These are phyloP conservation scores for Ataeniobius toweri DNA, from an alignment of 2,797 vertebrate species.

Conservation along the genomic window DNA sequence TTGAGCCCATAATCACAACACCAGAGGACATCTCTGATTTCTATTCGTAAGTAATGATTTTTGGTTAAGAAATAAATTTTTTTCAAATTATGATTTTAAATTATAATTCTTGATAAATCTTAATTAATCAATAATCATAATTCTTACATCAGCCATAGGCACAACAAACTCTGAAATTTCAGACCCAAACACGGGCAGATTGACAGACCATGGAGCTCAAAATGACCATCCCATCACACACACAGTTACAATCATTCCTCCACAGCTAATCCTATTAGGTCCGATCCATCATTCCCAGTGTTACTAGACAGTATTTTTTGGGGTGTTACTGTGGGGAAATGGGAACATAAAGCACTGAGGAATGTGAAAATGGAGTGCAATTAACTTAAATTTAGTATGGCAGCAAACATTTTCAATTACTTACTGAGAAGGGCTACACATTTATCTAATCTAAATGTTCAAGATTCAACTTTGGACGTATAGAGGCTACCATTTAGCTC, in stretches of 20 bases:
- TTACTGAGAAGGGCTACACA: neutral
- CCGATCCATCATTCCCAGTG: constrained; percentile 41
- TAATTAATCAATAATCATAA: too few species aligned
- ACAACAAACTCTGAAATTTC: constrained; percentile 27
- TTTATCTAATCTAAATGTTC: neutral
- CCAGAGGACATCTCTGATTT: too few species aligned
- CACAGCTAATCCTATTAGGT: constrained; percentile 41
- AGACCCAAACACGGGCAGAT: constrained; percentile 37
- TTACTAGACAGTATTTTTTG: neutral
- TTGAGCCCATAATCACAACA: too few species aligned
- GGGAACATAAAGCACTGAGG: neutral
- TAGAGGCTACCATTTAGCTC: neutral
- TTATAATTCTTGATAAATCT: too few species aligned
- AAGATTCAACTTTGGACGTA: neutral
- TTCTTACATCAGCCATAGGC: too few species aligned
- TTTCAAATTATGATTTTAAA: too few species aligned
- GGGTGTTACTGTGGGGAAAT: neutral
- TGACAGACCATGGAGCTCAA: constrained; percentile 32
- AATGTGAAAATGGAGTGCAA: neutral
- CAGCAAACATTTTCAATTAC: neutral
- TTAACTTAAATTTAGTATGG: neutral
- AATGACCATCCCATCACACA: constrained; percentile 39
- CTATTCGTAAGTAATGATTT: too few species aligned
- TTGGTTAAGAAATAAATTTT: too few species aligned
- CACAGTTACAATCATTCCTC: neutral